A percentile compares a stretch with the other conserved stretches of the same genome.
Evolutionary conservation across 2,113 vertebrate genomes (phyloP).

Genomic region (Gambusia holbrooki): DNA sequence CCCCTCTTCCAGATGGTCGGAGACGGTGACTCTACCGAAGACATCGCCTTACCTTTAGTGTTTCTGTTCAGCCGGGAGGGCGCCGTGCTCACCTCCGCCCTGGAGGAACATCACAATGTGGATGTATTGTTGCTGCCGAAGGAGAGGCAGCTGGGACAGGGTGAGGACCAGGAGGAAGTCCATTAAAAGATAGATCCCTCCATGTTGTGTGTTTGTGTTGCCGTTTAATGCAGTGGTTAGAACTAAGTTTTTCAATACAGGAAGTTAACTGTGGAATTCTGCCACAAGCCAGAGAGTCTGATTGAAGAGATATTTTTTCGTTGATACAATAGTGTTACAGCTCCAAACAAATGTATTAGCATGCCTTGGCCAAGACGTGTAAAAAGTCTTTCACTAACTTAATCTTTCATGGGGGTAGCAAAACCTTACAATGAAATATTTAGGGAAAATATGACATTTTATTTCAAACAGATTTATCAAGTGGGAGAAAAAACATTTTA

Average conservation of each 20-base stretch:
- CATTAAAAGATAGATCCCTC: neutral
- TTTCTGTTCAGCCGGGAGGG: constrained; percentile 83
- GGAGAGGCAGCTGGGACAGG: constrained; percentile 76
- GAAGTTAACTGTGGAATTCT: neutral
- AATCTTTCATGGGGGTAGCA: too few relatives aligned
- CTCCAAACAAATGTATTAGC: too few relatives aligned
- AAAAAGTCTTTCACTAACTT: too few relatives aligned
- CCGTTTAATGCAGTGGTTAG: neutral
- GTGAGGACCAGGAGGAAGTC: constrained; percentile 48
- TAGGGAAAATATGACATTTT: too few relatives aligned
- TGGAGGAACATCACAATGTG: constrained; percentile 79
- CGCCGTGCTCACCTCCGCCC: constrained; percentile 72
- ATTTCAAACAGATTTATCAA: too few relatives aligned
- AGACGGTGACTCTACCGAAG: constrained; percentile 77
- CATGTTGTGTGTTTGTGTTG: neutral
- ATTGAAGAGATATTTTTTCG: too few relatives aligned
- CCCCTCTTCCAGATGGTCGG: constrained; percentile 87
- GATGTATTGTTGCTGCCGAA: constrained; percentile 81
- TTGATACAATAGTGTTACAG: too few relatives aligned
- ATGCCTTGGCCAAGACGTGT: too few relatives aligned
- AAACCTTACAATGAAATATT: too few relatives aligned
- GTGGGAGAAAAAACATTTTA: too few relatives aligned
- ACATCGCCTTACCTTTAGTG: constrained; percentile 80
- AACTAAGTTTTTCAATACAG: neutral
- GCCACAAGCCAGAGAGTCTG: too few relatives aligned